Percentiles rank a stretch among this genome's conserved stretches.
Evolutionary conservation across 2,888 invertebrate species (phyloP).

Genomic region (Dynastes hyllus): DNA sequence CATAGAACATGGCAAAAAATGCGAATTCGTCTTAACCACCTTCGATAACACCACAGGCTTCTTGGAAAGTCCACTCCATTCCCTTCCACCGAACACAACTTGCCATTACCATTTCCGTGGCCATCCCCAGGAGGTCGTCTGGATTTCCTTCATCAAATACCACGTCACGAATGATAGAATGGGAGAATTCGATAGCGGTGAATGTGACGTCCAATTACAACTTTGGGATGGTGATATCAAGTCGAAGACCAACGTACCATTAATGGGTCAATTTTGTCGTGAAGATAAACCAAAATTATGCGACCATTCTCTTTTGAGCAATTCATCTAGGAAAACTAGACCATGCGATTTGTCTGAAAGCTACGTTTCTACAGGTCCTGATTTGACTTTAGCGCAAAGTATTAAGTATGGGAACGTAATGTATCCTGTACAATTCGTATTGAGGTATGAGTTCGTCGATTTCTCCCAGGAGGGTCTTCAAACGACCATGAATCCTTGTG

Average conservation of each 20-base stretch:
- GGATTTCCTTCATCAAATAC: constrained; percentile 89
- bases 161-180: constrained; percentile 78
- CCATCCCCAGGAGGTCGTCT: constrained; percentile 83
- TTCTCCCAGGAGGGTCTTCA: constrained; percentile 80
- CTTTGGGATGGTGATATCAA: constrained; percentile 82
- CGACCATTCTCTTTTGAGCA: constrained; percentile 82
- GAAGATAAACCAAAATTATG: constrained; percentile 84
- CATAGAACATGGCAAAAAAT: constrained; percentile 82
- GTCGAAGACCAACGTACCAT: constrained; percentile 70
- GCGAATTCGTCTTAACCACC: constrained; percentile 84
- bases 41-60: constrained; percentile 84
- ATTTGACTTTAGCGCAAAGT: constrained; percentile 84
- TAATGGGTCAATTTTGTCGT: constrained; percentile 85
- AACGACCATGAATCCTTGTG: constrained; percentile 78
- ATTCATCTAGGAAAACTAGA: constrained; percentile 81
- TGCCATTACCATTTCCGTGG: constrained; percentile 88
- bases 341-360: constrained; percentile 83
- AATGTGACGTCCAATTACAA: constrained; percentile 83
- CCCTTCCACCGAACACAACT: constrained; percentile 86
- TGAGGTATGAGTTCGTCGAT: constrained; percentile 89
- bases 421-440: constrained; percentile 84
- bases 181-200: constrained; percentile 80
- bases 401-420: constrained; percentile 86
- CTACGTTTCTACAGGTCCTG: constrained; percentile 84
- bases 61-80: constrained; percentile 84